Evolutionary conservation across 2,797 vertebrate genomes (phyloP).

Genomic region (Oreortyx pictus): DNA sequence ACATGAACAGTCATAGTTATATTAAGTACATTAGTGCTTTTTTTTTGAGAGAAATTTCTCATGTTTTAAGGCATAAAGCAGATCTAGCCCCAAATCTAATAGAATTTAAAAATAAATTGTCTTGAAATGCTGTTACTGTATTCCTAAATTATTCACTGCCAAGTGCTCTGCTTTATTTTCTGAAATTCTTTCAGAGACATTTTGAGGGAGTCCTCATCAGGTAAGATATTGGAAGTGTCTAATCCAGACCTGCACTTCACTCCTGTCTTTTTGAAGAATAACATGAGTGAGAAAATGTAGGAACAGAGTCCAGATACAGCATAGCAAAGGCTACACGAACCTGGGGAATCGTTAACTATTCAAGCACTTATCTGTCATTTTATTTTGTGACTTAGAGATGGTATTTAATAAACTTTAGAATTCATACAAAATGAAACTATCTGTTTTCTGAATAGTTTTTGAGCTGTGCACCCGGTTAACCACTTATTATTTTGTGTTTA

Average conservation of each 20-base stretch:
- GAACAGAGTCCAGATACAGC: neutral
- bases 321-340: neutral
- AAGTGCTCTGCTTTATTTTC: neutral
- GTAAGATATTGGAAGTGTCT: neutral
- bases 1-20: neutral
- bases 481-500: neutral
- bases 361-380: neutral
- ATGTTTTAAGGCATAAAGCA: neutral
- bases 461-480: neutral
- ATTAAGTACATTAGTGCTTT: neutral
- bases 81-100: neutral
- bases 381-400: neutral
- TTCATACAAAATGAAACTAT: neutral
- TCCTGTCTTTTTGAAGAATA: neutral
- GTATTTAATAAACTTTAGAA: neutral
- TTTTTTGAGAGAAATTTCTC: neutral
- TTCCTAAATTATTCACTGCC: neutral
- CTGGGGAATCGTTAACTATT: neutral
- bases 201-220: neutral
- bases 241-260: neutral
- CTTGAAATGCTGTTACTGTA: neutral
- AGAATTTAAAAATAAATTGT: neutral
- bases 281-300: neutral
- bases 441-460: neutral
- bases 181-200: neutral